phyloP scores from a whole-genome alignment of 2,797 vertebrate genomes.

The Acipenser oxyrinchus region DNA sequence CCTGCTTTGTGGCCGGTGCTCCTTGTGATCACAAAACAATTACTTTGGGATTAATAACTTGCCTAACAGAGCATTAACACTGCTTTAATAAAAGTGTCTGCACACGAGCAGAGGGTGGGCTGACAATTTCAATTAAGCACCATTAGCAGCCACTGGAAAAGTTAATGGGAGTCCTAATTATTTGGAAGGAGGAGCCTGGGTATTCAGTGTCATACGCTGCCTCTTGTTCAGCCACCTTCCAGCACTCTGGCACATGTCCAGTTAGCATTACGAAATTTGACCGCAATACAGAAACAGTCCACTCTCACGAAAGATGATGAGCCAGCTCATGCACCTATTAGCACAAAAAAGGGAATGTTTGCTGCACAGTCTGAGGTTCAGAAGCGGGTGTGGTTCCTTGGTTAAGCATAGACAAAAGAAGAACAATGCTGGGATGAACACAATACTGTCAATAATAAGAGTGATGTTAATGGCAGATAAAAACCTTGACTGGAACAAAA shows the following conservation, averaged over 20 bases:
- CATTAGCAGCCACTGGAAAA: constrained; percentile 52
- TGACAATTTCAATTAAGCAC: constrained; percentile 47
- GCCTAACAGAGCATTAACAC: constrained; percentile 57
- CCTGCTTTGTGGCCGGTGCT: constrained; percentile 63
- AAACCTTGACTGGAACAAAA: constrained; percentile 73
- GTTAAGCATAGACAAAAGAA: constrained; percentile 75
- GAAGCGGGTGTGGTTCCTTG: constrained; percentile 89
- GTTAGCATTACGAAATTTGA: constrained; percentile 75
- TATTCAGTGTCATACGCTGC: constrained; percentile 51
- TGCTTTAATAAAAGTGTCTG: constrained; percentile 67
- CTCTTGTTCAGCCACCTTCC: constrained; percentile 53
- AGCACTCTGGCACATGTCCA: constrained; percentile 68
- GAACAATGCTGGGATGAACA: constrained; percentile 84
- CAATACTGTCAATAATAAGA: constrained; percentile 84
- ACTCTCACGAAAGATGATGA: constrained; percentile 84
- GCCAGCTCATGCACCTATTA: constrained; percentile 78
- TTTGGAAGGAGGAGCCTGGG: constrained; percentile 61
- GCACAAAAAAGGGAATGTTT: constrained; percentile 86
- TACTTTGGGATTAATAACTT: constrained; percentile 67
- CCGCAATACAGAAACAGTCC: constrained; percentile 79
- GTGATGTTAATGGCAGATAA: constrained; percentile 81
- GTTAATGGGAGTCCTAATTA: constrained; percentile 61
- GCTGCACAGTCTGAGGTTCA: constrained; percentile 68
- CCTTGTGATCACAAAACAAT: constrained; percentile 72
- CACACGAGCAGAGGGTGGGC: constrained; percentile 72